phyloP scores from a whole-genome alignment of 2,113 vertebrate species.

The Zeus faber region DNA sequence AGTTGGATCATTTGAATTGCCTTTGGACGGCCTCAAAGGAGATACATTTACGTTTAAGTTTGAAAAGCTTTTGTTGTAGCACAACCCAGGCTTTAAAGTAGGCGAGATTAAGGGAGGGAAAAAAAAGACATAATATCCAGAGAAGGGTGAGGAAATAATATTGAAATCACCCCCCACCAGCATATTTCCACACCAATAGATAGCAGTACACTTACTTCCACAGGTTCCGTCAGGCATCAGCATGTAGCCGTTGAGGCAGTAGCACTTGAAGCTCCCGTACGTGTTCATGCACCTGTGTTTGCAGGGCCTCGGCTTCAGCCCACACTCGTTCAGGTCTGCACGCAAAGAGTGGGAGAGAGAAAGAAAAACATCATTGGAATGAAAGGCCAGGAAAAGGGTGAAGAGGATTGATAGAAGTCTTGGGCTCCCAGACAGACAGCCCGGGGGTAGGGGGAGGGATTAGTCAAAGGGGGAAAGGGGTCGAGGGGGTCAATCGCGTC shows the following conservation, averaged over 20 bases:
- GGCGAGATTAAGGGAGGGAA: not conserved
- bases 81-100: conserved; percentile 9
- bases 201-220: conserved; percentile 78
- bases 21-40: no score
- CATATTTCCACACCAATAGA: no score
- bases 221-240: conserved; percentile 91
- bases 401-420: conserved; percentile 3
- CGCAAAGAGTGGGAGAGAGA: conserved; percentile 39
- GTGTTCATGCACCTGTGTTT: conserved; percentile 98
- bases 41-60: conserved; percentile 9
- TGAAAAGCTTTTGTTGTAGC: conserved; percentile 1
- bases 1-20: no score
- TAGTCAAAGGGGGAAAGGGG: conserved; percentile 40
- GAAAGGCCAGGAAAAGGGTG: conserved; percentile 37
- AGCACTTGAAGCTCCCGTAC: conserved; percentile 95
- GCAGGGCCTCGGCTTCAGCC: conserved; percentile 91
- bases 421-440: not conserved
- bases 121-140: not conserved
- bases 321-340: conserved; percentile 95
- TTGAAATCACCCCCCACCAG: no score
- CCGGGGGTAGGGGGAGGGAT: conserved; percentile 15
- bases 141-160: no score
- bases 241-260: conserved; percentile 95
- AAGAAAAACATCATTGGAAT: conserved; percentile 26
- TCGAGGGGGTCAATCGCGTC: conserved; percentile 35